Evolutionary conservation across 2,888 invertebrate species (phyloP), one percentile per base, ranked within the genome.

Genomic region (Rhagophthalmus giganteus): DNA sequence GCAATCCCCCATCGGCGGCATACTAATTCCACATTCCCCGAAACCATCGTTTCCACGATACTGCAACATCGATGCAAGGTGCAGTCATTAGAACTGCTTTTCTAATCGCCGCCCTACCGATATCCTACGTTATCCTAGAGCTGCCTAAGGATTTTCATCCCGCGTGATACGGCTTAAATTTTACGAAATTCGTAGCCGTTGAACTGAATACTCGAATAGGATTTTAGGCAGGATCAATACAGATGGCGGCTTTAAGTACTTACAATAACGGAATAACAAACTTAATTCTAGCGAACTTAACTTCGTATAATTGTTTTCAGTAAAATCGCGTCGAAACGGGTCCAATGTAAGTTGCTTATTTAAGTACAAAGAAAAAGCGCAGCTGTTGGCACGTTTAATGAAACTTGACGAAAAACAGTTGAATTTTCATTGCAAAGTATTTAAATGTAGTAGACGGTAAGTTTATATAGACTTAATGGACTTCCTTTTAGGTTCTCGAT

Each of bases 241-340:
- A 33, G 16, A 32, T 39, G 47, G 33, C 6, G 20, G 32, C 33
- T 39, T 39, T 35, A 37, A 33, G 33, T 12, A 33, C 27, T 47
- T 32, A 37, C 37, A 38, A 37, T 46, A 46, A 38, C 24, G 27
- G 46, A 46, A 46, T 38, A 46, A 46, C 32, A 27, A 46, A 38
- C 46, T 46, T 46, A 46, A 46, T 46, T 46, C 46, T 14, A 20
- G 34, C 39, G 12, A 30, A 37, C 24, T 37, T 42, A 27, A 14
- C 11, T 35, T 34, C 26, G 15, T 28, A 26, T 37, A 30, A 44
- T 28, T 28, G 45, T 31, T 35, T 42, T 42, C 26, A 8, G 26
- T 27, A 26, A 31, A 40, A 39, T 10, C n/a, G n/a, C n/a, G n/a
- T n/a, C n/a, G n/a, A n/a, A 31, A 15, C 40, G 33, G 33, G 33